Conservation (phyloP, 2,113 vertebrate genomes). For the Grammomys dolichurus region DNA sequence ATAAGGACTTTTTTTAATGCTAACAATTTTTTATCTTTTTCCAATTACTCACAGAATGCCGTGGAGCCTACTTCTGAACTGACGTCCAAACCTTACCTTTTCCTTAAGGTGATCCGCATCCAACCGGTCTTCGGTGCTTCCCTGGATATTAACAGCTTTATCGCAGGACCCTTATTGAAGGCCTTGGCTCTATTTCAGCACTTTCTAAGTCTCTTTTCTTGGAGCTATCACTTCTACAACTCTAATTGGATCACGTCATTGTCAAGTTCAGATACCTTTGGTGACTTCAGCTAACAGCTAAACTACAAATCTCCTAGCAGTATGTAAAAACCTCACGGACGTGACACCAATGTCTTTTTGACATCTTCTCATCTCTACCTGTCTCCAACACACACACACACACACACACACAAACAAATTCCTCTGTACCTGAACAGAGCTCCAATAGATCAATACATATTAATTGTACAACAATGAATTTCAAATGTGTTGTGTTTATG, state of each 20-base stretch:
- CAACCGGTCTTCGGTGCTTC: neutral
- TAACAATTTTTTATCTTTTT: neutral
- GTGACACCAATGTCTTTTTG: neutral
- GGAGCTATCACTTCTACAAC: neutral
- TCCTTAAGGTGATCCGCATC: neutral
- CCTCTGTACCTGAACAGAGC: neutral
- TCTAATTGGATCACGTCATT: slow-evolving; percentile 1
- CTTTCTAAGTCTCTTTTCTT: neutral
- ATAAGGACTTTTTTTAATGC: slow-evolving; percentile 4
- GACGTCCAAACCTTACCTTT: neutral
- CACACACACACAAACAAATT: too few relatives aligned
- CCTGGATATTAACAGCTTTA: neutral
- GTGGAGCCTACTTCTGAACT: neutral
- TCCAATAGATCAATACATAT: neutral
- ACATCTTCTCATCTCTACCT: neutral
- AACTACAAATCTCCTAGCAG: neutral
- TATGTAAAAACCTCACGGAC: neutral
- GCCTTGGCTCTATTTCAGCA: neutral
- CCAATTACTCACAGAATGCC: neutral
- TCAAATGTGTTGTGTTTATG: neutral
- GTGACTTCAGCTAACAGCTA: neutral
- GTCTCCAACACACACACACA: neutral
- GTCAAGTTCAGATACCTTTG: neutral
- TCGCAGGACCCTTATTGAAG: neutral
- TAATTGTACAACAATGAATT: neutral